Conservation (phyloP, 2,797 vertebrate genomes). For the Astyanax mexicanus region DNA sequence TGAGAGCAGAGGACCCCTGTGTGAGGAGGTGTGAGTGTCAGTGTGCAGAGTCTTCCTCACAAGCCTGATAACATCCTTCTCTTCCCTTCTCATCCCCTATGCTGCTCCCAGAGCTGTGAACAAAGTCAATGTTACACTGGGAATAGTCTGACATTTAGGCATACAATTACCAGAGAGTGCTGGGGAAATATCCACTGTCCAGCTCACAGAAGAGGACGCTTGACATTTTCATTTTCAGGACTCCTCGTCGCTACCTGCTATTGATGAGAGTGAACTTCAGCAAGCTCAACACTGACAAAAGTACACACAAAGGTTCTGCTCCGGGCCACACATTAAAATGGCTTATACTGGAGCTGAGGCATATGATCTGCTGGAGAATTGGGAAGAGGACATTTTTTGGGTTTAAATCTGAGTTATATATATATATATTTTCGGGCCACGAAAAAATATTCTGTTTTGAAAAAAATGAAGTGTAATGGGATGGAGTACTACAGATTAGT, state of each 20-base stretch:
- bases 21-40: too few relatives aligned
- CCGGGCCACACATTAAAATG: neutral
- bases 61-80: conserved; percentile 17
- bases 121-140: conserved; percentile 45
- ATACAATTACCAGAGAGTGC: conserved; percentile 44
- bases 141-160: conserved; percentile 57
- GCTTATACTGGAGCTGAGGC: neutral
- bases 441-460: too few relatives aligned
- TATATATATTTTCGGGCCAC: too few relatives aligned
- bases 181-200: conserved; percentile 45
- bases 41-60: conserved; percentile 21
- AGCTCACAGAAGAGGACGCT: conserved; percentile 40
- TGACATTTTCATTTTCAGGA: conserved; percentile 47
- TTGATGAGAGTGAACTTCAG: conserved; percentile 25
- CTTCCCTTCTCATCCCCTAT: conserved; percentile 21
- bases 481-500: too few relatives aligned
- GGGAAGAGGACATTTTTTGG: neutral
- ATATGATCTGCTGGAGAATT: neutral
- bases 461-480: too few relatives aligned
- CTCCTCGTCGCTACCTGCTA: neutral
- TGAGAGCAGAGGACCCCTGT: too few relatives aligned
- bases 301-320: conserved; percentile 19
- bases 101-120: conserved; percentile 22
- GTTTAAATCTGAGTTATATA: too few relatives aligned
- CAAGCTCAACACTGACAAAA: conserved; percentile 5